Base-by-base conservation (phyloP, 1,140 invertebrate genomes). In the Camponotus pennsylvanicus region DNA sequence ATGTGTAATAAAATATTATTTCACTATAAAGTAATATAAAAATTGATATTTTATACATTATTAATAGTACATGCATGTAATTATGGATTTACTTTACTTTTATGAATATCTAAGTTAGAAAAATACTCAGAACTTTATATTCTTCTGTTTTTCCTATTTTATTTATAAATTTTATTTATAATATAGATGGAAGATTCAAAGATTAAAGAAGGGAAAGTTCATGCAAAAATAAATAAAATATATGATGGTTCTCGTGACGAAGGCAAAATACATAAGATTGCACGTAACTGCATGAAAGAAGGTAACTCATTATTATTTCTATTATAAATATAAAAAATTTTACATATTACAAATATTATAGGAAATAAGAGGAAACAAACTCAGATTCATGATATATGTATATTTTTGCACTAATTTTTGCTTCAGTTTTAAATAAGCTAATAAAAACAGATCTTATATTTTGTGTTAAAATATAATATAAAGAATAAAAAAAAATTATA, bases 201-300 rank as follows among this genome's bases (percentile, higher is more conserved):
- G 8, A 69, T 80, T 18, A 40, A 55, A 0, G 64, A 79, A 40
- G 0, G 0, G 37, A 70, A 3, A 49, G 0, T 70, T 15, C 8
- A 52, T 52, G 2, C 1, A 13, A 6, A 7, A 37, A 27, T 57
- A 69, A 6, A 42, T 52, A 8, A 1, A 18, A 1, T 9, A 13
- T 0, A 11, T 0, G 2, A 0, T 15, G 5, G 9, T 13, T 0
- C 0, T 27, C 0, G 15, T 40, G 37, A 1, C 37, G 0, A 0
- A 49, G 0, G 0, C 0, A 3, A 18, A 55, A 0, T 15, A 11
- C 64, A 27, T 4, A 13, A 42, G 40, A 0, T 80, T 69, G 13
- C 15, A 0, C 45, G 45, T 32, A n/a, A 80, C 37, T 80, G 64
- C 18, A 11, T 57, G 2, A 42, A 69, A 57, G 13, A 69, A 78